phyloP scores from a whole-genome alignment of 2,888 invertebrate species.

The Aproaerema taeniolella region DNA sequence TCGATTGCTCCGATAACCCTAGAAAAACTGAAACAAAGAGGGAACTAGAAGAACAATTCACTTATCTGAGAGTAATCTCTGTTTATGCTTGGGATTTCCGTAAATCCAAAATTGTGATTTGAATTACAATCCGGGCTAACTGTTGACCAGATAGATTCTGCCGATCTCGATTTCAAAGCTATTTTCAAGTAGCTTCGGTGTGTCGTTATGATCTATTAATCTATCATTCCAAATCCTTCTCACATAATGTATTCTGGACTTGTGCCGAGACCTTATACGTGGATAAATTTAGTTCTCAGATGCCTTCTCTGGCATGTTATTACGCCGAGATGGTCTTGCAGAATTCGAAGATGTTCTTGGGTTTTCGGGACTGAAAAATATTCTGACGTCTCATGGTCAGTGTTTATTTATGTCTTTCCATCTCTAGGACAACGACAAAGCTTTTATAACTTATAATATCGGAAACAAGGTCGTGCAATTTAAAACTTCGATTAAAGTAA shows the following conservation, averaged over 20 bases:
- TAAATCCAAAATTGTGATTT: background rate
- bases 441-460: too few species aligned
- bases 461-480: too few species aligned
- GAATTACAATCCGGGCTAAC: background rate
- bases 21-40: background rate
- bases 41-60: slow-evolving; percentile 4
- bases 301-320: slow-evolving; percentile 7
- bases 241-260: slow-evolving; percentile 6
- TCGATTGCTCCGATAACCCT: too few species aligned
- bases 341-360: too few species aligned
- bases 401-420: too few species aligned
- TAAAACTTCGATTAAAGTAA: too few species aligned
- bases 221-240: slow-evolving; percentile 6
- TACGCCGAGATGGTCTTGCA: slow-evolving; percentile 1
- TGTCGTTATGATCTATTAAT: slow-evolving; percentile 6
- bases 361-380: too few species aligned
- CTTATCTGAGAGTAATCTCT: slow-evolving; percentile 9
- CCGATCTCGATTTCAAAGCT: slow-evolving; percentile 6
- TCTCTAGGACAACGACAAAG: too few species aligned
- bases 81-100: slow-evolving; percentile 6
- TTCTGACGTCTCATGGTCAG: too few species aligned
- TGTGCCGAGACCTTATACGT: slow-evolving; percentile 6
- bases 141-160: background rate
- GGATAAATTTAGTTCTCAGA: slow-evolving; percentile 7
- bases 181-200: slow-evolving; percentile 2